Percentiles rank a stretch among this genome's conserved stretches.
Conservation (phyloP, 2,113 vertebrate genomes). For the Ariopsis seemanni region DNA sequence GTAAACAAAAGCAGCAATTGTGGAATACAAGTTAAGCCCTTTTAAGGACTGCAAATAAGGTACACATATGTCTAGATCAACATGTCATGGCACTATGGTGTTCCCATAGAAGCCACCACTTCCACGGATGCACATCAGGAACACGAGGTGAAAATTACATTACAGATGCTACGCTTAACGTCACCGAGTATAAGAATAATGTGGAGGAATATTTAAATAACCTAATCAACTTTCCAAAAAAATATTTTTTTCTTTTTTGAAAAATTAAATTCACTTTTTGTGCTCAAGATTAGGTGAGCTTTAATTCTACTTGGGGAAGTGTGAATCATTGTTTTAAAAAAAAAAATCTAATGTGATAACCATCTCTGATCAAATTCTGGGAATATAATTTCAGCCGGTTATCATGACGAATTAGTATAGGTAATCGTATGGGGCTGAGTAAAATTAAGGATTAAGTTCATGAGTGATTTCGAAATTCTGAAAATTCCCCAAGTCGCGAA, state of each 20-base stretch:
- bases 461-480: no score
- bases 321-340: background rate
- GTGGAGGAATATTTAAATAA: background rate
- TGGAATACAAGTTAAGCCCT: background rate
- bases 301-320: no score
- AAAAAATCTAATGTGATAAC: background rate
- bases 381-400: no score
- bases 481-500: no score
- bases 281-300: no score
- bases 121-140: constrained; percentile 23
- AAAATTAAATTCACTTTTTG: background rate
- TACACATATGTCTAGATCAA: constrained; percentile 53
- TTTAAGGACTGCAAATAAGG: constrained; percentile 33
- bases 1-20: background rate
- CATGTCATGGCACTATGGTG: constrained; percentile 41
- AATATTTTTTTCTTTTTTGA: background rate
- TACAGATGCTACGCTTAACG: constrained; percentile 21
- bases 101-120: constrained; percentile 73
- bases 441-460: no score
- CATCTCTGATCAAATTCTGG: background rate
- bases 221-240: background rate
- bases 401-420: no score
- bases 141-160: constrained; percentile 34
- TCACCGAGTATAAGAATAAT: background rate
- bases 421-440: no score